Conservation (phyloP, 1,140 invertebrate genomes). For the Monomorium pharaonis region DNA sequence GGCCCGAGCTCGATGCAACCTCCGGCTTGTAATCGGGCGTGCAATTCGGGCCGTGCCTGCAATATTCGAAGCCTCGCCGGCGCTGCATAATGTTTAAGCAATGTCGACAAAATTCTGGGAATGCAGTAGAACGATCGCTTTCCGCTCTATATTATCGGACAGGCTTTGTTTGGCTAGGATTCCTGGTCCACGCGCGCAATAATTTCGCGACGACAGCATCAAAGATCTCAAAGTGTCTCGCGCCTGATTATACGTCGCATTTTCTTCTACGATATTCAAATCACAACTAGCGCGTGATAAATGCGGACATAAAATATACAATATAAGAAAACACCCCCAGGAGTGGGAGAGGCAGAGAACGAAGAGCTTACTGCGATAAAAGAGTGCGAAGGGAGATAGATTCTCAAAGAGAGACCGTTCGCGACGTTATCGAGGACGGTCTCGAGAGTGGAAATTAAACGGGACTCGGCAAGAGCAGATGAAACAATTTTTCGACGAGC, state of each 20-base stretch:
- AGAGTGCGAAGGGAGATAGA: conserved; percentile 37
- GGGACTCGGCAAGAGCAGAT: conserved; percentile 53
- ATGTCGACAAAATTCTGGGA: not conserved
- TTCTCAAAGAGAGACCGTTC: conserved; percentile 6
- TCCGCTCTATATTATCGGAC: not conserved
- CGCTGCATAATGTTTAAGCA: not conserved
- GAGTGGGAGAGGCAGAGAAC: not conserved
- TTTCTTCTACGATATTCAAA: not conserved
- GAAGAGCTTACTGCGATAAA: conserved; percentile 11
- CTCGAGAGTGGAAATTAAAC: conserved; percentile 67
- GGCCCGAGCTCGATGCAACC: not conserved
- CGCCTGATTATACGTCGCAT: not conserved
- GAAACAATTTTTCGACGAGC: conserved; percentile 70
- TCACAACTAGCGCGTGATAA: not conserved
- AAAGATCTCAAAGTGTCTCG: not conserved
- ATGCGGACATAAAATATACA: conserved; percentile 1
- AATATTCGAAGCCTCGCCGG: not conserved
- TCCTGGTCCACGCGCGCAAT: not conserved
- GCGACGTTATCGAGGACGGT: conserved; percentile 50
- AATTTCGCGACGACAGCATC: not conserved
- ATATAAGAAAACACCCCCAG: not conserved
- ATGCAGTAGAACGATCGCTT: not conserved
- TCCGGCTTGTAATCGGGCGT: conserved; percentile 9
- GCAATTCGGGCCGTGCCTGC: not conserved
- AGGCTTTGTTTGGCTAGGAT: not conserved